Evolutionary conservation across 2,113 vertebrate species (phyloP), one percentile per base, ranked within the genome.

Genomic region (Plecotus auritus): DNA sequence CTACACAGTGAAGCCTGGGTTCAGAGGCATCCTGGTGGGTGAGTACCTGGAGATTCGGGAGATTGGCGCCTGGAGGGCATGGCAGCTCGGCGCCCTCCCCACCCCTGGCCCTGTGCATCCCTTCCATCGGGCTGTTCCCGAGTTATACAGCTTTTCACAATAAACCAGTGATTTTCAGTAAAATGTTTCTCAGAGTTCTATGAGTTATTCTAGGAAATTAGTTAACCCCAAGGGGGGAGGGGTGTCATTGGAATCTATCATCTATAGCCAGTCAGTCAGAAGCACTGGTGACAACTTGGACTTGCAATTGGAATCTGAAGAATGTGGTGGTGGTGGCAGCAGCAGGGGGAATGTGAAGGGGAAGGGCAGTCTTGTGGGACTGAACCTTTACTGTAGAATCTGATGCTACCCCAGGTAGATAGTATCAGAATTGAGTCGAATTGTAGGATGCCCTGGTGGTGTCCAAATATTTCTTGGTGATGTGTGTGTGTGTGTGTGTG

Each of bases 281-380:
- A 45, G 9, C 4, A 45, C 17, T 32, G 40, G 18, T 47, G 28
- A 84, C 18, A 66, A 84, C 42, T 30, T 64, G 28, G 59, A 64
- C 80, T n/a, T 66, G 28, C 10, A 10, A 47, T 14, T 47, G 40
- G 54, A 32, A 66, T 84, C 30, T 84, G 28, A 66, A 84, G 70
- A 42, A 6, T 42, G 37, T 22, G 22, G 9, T 6, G 23, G 11
- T 6, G 37, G 10, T 4, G 5, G 69, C 1, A 0, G 56, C 23
- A 7, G 56, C 12, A 5, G 69, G 70, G 23, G 12, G 22, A 4
- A 7, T 1, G 37, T 49, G 30, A 14, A 7, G 45, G 32, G 45
- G 18, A 40, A 22, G 42, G 14, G 17, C 51, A 37, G 14, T 45
- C 70, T 74, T 14, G 16, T 30, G n/a, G 59, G 26, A 78, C 66